Percentiles rank a stretch among this genome's conserved stretches.
These are phyloP conservation scores for Lophochroa leadbeateri DNA, from an alignment of 2,113 vertebrate species.

Conservation along the genomic window DNA sequence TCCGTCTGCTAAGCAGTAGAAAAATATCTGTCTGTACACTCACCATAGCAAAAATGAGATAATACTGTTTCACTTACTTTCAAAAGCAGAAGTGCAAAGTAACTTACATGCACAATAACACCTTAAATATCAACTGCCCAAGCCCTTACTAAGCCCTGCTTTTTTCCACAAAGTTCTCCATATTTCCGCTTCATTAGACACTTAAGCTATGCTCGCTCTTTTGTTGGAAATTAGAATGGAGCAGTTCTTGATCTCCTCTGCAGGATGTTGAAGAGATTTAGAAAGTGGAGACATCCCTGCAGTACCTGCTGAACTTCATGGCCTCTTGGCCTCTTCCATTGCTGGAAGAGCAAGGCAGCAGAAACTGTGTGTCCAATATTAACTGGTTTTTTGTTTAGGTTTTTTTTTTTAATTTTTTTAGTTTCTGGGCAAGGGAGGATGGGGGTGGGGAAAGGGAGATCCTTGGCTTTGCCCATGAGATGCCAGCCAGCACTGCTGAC, in stretches of 20 bases:
- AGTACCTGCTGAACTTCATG: background rate
- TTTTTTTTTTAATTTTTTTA: background rate
- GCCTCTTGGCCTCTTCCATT: background rate
- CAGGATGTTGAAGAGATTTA: background rate
- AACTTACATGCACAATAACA: background rate
- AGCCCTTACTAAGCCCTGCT: background rate
- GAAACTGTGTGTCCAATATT: background rate
- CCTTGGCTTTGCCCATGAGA: background rate
- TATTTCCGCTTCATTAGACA: background rate
- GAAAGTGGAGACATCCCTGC: background rate
- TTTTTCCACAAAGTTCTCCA: background rate
- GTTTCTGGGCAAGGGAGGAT: background rate
- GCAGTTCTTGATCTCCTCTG: background rate
- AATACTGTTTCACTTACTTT: background rate
- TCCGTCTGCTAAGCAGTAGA: background rate
- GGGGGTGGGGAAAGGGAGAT: background rate
- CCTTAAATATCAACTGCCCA: background rate
- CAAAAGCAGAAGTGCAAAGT: background rate
- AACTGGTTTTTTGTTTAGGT: rapidly evolving
- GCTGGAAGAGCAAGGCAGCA: background rate
- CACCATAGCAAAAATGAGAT: background rate
- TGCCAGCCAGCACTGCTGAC: background rate
- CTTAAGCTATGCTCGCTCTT: background rate
- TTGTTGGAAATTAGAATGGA: background rate
- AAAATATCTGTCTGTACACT: background rate